These are phyloP conservation scores for Drosophila tsacasi DNA, from an alignment of 1,140 invertebrate genomes.

Conservation along the genomic window DNA sequence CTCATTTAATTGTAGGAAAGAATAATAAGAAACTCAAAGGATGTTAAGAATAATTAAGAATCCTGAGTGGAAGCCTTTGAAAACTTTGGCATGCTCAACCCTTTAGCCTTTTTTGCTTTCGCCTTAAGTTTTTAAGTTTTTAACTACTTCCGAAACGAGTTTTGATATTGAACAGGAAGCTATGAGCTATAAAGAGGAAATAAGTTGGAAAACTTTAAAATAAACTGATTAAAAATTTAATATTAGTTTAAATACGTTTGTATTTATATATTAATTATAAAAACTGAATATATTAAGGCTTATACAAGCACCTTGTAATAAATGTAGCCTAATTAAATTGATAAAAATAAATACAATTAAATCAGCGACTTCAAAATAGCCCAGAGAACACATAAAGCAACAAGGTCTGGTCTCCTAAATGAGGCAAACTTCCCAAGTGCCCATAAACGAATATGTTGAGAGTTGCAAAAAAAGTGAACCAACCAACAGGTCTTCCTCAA, in stretches of 20 bases:
- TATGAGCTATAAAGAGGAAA: background rate
- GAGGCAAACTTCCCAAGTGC: background rate
- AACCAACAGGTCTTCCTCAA: slow-evolving; percentile 10
- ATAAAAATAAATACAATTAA: background rate
- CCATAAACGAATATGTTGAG: slow-evolving; percentile 2
- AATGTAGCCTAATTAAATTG: rapidly evolving
- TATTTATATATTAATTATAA: background rate
- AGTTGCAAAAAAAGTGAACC: background rate
- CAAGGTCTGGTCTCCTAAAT: background rate
- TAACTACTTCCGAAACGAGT: background rate
- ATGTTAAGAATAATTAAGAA: background rate
- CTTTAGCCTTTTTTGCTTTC: background rate
- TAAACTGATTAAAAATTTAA: background rate
- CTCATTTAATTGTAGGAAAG: background rate
- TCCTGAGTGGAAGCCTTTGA: background rate
- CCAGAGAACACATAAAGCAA: background rate
- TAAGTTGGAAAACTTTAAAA: background rate
- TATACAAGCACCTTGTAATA: background rate
- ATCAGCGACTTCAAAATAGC: background rate
- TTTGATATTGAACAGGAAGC: background rate
- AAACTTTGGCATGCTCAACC: background rate
- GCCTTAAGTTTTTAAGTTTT: slow-evolving; percentile 1
- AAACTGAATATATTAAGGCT: background rate
- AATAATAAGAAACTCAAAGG: background rate
- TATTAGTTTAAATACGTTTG: background rate